Base-by-base conservation (phyloP, 2,888 invertebrate species). In the Gordius sp. region DNA sequence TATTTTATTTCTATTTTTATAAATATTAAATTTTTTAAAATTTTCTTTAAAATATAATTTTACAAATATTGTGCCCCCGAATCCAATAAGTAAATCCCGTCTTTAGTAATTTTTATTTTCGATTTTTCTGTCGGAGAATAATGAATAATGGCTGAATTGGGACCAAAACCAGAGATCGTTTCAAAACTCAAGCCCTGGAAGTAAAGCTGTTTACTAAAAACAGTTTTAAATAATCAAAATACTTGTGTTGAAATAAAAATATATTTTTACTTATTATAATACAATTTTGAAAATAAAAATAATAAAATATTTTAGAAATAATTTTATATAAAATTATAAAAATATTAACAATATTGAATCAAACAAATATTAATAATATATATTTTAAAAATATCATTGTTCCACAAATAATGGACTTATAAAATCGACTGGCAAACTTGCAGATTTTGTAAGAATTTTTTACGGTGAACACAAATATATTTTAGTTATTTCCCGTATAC, bases 101-200 rank as follows among this genome's bases (percentile, higher is more conserved):
- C 71, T 1, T 72, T 71, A 13, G 75, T 77, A 18, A 93, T 78
- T 8, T 72, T 72, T n/a, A 78, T 72, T 56, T 78, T 76, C 2
- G 78, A 74, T 41, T 76, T 75, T 61, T 75, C 75, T 20, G 75
- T 77, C 0, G 86, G 80, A 56, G 74, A 72, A 70, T 93, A 93
- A 71, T 93, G 93, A 62, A 91, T 87, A 13, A 89, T 77, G 1
- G 91, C 86, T 0, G 81, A 87, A 69, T 93, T 82, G 1, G 82
- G 76, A 0, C 91, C 93, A 1, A 79, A 79, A 0, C 83, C 80
- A n/a, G 86, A 81, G 60, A 97, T 93, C 0, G 91, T 89, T 52
- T 75, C 72, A 68, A 93, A 93, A 63, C 87, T 89, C 0, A 79
- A 74, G 0, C 84, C 84, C 64, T 81, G 75, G 66, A 78, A 86